Base-by-base conservation (phyloP, 2,888 invertebrate genomes). In the Gnatocerus cornutus region DNA sequence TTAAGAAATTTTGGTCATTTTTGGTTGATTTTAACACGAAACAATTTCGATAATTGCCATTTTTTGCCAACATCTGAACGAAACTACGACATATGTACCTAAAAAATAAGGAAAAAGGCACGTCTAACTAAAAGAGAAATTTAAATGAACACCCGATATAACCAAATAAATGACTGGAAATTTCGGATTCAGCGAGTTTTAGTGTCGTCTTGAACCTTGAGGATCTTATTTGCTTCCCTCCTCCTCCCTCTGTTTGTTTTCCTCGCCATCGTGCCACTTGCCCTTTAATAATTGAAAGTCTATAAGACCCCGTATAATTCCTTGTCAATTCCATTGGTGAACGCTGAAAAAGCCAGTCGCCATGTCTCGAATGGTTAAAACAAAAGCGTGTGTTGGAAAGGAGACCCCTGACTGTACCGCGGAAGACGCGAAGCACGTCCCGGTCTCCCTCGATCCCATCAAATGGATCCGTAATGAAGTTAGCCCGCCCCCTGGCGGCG, bases 391-490 rank as follows among this genome's bases (percentile, higher is more conserved):
- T 55, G 52, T 46, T 65, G 16, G 41, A 63, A 16, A 41, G 62
- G 30, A 48, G 46, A 63, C 41, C 45, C 50, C 29, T 13, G 62
- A 62, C 29, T 62, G 63, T 63, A 66, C 77, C 75, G 78, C 76
- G 80, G 75, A 76, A 80, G 79, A 77, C 72, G 74, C 79, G 75
- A 76, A 78, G 79, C 80, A 81, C 80, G 79, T 80, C 79, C 78
- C 79, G 79, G 78, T 76, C 80, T 79, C 81, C 82, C 81, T 80
- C 89, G 89, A 90, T 90, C 89, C 90, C 90, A 90, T 91, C 91
- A 91, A 91, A 91, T 91, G 91, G 90, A 91, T 90, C 89, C 90
- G 88, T 91, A 91, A 91, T 89, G 89, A 88, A 90, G 90, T 91
- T 91, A 91, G 88, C 87, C 74, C 75, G 69, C 87, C 87, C 87